Conservation (phyloP, 2,888 invertebrate species). For the Mermis nigrescens region DNA sequence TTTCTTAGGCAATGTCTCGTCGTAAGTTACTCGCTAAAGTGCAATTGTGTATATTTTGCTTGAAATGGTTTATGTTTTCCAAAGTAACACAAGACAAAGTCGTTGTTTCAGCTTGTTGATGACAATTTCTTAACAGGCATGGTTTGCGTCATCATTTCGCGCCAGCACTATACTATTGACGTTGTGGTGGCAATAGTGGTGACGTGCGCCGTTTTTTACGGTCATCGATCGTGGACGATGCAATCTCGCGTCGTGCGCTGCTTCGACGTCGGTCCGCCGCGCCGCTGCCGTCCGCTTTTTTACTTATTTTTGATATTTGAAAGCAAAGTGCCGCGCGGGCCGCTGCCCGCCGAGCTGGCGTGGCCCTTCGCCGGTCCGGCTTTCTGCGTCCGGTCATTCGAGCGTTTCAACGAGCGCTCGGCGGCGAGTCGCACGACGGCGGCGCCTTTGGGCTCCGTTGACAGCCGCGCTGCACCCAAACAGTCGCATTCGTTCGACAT, state of each 20-base stretch:
- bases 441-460: too few relatives aligned
- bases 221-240: background rate
- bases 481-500: too few relatives aligned
- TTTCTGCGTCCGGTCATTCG: background rate
- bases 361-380: constrained; percentile 19
- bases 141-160: constrained; percentile 26
- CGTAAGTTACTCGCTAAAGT: too few relatives aligned
- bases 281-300: background rate
- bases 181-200: constrained; percentile 30
- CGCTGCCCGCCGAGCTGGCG: constrained; percentile 23
- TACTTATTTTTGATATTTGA: constrained; percentile 18
- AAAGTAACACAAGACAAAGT: too few relatives aligned
- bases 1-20: too few relatives aligned
- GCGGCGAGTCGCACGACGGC: too few relatives aligned
- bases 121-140: too few relatives aligned
- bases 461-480: too few relatives aligned
- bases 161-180: constrained; percentile 31
- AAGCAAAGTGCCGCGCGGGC: constrained; percentile 24
- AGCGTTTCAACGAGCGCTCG: background rate
- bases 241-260: background rate
- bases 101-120: too few relatives aligned
- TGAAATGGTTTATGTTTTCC: too few relatives aligned
- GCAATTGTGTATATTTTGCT: too few relatives aligned
- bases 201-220: constrained; percentile 22
- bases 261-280: background rate